Evolutionary conservation across 2,113 vertebrate species (phyloP).

Genomic region (Sinocyclocheilus anophthalmus): DNA sequence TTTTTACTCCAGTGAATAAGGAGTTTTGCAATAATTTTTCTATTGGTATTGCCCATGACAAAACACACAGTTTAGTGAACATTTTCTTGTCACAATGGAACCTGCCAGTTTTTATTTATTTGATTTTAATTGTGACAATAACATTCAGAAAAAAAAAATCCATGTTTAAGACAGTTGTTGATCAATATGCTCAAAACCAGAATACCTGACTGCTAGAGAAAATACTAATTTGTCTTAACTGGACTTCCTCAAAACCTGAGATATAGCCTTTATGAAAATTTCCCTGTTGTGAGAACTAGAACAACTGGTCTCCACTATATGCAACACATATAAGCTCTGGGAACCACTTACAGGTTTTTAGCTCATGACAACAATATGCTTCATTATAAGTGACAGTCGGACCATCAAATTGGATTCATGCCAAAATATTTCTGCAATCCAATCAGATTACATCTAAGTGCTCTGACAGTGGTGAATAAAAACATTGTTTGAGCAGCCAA

Average conservation of each 20-base stretch:
- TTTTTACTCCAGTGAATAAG: not conserved
- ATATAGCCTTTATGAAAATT: not conserved
- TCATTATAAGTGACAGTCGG: conserved; percentile 21
- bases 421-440: conserved; percentile 66
- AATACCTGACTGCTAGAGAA: not conserved
- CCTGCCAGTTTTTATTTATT: not conserved
- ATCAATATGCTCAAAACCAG: not conserved
- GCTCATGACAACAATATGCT: conserved; percentile 6
- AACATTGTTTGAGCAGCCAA: conserved; percentile 66
- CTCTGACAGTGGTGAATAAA: conserved; percentile 65
- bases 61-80: not conserved
- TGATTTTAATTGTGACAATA: not conserved
- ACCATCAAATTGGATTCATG: not conserved
- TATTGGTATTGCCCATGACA: too few relatives aligned
- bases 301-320: not conserved
- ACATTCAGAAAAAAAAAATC: not conserved
- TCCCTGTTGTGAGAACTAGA: not conserved
- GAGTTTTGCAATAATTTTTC: not conserved
- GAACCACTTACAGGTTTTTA: not conserved
- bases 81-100: not conserved
- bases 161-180: not conserved
- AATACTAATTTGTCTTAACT: not conserved
- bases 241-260: not conserved
- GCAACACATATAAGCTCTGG: not conserved
- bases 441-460: conserved; percentile 76